These are phyloP conservation scores for Gila orcuttii DNA, from an alignment of 2,113 vertebrate genomes.

Conservation along the genomic window DNA sequence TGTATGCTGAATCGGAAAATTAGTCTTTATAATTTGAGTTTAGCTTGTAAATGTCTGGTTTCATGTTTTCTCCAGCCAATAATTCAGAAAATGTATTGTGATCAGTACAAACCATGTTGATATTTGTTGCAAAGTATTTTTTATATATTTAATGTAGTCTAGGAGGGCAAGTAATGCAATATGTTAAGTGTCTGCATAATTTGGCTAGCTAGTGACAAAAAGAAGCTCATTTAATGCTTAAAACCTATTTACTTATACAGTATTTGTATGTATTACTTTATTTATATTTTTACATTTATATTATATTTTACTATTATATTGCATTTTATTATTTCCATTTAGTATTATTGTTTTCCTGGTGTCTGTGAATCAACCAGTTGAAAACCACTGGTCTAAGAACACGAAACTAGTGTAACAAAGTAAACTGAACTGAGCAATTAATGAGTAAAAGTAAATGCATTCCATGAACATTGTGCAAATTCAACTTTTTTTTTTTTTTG, in stretches of 20 bases:
- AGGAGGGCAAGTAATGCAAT: not conserved
- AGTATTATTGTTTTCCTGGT: not conserved
- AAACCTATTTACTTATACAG: not conserved
- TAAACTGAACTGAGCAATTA: not conserved
- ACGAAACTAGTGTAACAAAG: not conserved
- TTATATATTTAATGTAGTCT: not conserved
- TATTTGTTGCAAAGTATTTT: not conserved
- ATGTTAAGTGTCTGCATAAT: not conserved
- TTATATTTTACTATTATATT: not conserved
- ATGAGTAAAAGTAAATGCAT: not conserved
- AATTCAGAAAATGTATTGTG: not conserved
- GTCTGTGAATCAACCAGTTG: not conserved
- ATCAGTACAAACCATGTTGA: not conserved
- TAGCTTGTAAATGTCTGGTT: too few species aligned
- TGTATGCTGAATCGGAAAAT: too few species aligned
- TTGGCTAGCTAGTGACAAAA: not conserved
- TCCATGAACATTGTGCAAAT: conserved; percentile 14
- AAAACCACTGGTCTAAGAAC: not conserved
- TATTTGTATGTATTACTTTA: too few species aligned
- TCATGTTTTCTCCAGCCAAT: too few species aligned
- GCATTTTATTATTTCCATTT: not conserved
- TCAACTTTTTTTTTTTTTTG: not conserved
- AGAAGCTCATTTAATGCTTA: not conserved
- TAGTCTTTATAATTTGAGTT: too few species aligned
- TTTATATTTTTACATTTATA: too few species aligned